Percentiles rank a stretch among this genome's conserved stretches.
phyloP scores from a whole-genome alignment of 2,888 invertebrate species.

The Odontothrips loti region DNA sequence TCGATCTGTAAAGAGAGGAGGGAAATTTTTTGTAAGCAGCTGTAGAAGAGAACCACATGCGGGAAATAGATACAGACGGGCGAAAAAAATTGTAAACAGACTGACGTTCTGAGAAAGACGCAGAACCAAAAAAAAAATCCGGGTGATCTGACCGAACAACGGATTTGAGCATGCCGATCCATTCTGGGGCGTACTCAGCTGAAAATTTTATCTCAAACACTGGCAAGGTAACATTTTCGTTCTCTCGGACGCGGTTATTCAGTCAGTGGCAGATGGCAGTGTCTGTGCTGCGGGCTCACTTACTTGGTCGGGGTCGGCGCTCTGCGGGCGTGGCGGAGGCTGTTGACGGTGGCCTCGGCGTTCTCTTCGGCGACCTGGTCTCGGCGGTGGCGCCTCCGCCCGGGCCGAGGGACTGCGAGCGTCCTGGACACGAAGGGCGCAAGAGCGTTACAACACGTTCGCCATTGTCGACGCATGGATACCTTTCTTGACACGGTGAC shows the following conservation, averaged over 20 bases:
- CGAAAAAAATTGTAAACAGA: not conserved
- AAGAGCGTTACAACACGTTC: not conserved
- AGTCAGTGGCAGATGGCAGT: no score
- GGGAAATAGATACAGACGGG: not conserved
- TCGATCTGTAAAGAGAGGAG: not conserved
- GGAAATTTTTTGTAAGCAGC: not conserved
- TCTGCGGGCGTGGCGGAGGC: constrained; percentile 55
- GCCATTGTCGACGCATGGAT: no score
- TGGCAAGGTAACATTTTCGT: no score
- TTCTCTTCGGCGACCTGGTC: constrained; percentile 73
- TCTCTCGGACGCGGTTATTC: no score
- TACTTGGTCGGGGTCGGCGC: constrained; percentile 66
- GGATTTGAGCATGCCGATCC: not conserved
- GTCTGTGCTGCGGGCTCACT: constrained; percentile 52
- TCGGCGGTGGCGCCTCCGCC: constrained; percentile 54
- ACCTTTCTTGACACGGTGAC: no score
- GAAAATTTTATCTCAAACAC: no score
- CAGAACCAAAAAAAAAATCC: constrained; percentile 27
- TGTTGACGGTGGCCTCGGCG: constrained; percentile 53
- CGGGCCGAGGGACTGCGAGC: constrained; percentile 69
- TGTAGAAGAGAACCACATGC: constrained; percentile 6
- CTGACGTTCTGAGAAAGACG: no score
- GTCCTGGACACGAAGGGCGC: constrained; percentile 46
- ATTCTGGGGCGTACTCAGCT: no score
- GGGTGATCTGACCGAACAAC: no score